Base-by-base conservation (phyloP, 2,113 vertebrate species). In the Boleophthalmus pectinirostris region DNA sequence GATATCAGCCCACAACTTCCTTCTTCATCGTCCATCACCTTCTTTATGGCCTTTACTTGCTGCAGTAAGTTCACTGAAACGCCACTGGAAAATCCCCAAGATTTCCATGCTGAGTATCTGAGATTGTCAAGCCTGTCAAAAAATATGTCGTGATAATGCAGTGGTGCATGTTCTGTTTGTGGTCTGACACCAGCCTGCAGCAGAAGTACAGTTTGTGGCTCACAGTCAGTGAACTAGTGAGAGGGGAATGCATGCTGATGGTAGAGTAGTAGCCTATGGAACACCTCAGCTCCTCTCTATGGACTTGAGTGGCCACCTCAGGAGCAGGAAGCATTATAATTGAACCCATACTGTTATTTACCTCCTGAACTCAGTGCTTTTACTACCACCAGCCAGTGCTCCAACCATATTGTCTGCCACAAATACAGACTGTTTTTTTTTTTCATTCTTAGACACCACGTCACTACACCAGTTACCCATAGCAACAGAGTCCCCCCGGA, bases 401-500 rank as follows among this genome's bases (percentile, higher is more conserved):
- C 43, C 47, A 68, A 71, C 60, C 69, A 57, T 38, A 66, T 38
- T 61, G 66, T 66, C 60, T 68, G 69, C 75, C 70, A 68, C 46
- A 79, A 79, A 79, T 78, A 85, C 66, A 78, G 73, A 75, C 69
- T 33, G 29, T 33, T 60, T 60, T 60, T 33, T 60, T 60, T 60
- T 68, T 80, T 72, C 73, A 78, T 47, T 78, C 67, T 63, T 46
- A 70, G 66, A 80, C 66, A 66, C 80, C 54, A 63, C 70, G 16
- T 80, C 77, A 46, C 49, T 24, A 69, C 68, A 13, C 47, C 53
- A 12, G 83, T 89, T 81, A 78, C 86, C 84, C 80, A 43, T 85
- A 45, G 88, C 82, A 87, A 88, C 82, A 71, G 66, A 49, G 57
- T 83, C 77, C 71, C 79, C 80, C 78, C 58, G 81, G 78, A 85